phyloP scores from a whole-genome alignment of 2,113 vertebrate species.

The Ceuthmochares aereus region DNA sequence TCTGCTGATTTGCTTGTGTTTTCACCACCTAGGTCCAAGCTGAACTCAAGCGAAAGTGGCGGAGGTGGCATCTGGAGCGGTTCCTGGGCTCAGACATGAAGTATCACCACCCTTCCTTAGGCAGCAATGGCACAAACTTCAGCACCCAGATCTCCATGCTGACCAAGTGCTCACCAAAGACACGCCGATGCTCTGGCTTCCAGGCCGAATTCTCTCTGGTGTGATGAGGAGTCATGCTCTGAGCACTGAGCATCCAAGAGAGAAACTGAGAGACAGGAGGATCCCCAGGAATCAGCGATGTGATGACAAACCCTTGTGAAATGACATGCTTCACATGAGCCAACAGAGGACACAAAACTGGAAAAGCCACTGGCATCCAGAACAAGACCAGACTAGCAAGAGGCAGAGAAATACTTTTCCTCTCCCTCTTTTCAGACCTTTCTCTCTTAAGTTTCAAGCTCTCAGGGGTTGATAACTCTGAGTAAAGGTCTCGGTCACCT shows the following conservation, averaged over 20 bases:
- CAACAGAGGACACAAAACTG: slow-evolving; percentile 26
- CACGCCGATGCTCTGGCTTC: slow-evolving; percentile 82
- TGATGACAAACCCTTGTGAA: neutral
- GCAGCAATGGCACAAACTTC: slow-evolving; percentile 92
- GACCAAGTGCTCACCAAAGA: slow-evolving; percentile 88
- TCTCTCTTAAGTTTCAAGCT: neutral
- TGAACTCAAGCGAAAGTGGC: slow-evolving; percentile 95
- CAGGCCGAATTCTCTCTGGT: slow-evolving; percentile 87
- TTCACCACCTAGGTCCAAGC: slow-evolving; percentile 85
- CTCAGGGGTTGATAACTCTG: neutral
- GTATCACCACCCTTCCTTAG: slow-evolving; percentile 88
- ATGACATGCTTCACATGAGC: neutral
- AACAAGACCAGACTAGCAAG: neutral
- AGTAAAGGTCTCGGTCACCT: neutral
- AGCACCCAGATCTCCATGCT: slow-evolving; percentile 96
- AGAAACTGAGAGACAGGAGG: neutral
- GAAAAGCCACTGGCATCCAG: slow-evolving; percentile 1
- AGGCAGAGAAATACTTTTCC: neutral
- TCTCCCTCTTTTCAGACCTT: slow-evolving; percentile 6
- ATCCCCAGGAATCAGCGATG: neutral
- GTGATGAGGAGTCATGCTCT: slow-evolving; percentile 53
- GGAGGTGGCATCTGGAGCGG: slow-evolving; percentile 91
- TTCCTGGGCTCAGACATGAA: slow-evolving; percentile 85
- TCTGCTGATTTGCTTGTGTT: neutral
- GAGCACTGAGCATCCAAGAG: neutral